phyloP scores from a whole-genome alignment of 2,113 vertebrate species.

The Siniperca knerii region DNA sequence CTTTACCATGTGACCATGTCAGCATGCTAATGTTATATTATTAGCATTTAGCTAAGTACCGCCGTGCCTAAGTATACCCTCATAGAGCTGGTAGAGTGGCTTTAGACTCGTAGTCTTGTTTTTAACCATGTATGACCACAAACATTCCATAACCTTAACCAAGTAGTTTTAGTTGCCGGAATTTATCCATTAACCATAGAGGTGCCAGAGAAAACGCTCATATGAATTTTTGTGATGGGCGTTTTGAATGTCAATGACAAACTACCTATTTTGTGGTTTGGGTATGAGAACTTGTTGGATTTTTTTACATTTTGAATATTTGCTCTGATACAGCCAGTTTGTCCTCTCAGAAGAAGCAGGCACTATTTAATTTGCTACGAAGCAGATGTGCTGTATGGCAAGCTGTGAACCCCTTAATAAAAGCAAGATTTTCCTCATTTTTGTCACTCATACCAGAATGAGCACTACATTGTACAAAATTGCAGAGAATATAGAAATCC shows the following conservation, averaged over 20 bases:
- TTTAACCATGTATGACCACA: constrained; percentile 1
- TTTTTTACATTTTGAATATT: background rate
- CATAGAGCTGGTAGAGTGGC: background rate
- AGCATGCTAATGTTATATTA: background rate
- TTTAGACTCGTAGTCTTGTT: background rate
- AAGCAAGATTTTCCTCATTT: background rate
- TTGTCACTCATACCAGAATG: background rate
- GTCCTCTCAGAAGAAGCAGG: background rate
- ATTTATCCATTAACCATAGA: background rate
- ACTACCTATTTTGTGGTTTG: background rate
- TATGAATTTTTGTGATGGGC: background rate
- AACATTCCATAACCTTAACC: background rate
- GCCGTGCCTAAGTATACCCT: background rate
- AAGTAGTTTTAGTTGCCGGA: background rate
- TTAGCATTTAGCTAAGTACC: background rate
- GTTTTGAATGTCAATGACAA: background rate
- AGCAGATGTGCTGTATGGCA: background rate
- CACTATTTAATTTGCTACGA: background rate
- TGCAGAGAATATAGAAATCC: constrained; percentile 19
- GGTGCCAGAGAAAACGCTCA: background rate
- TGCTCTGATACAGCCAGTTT: background rate
- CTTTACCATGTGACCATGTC: background rate
- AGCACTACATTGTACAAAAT: constrained; percentile 8
- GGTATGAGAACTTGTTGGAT: background rate
- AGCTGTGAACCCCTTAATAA: background rate